A percentile compares a stretch with the other conserved stretches of the same genome.
These are phyloP conservation scores for Ormyrus thymus DNA, from an alignment of 2,888 invertebrate genomes.

Conservation along the genomic window DNA sequence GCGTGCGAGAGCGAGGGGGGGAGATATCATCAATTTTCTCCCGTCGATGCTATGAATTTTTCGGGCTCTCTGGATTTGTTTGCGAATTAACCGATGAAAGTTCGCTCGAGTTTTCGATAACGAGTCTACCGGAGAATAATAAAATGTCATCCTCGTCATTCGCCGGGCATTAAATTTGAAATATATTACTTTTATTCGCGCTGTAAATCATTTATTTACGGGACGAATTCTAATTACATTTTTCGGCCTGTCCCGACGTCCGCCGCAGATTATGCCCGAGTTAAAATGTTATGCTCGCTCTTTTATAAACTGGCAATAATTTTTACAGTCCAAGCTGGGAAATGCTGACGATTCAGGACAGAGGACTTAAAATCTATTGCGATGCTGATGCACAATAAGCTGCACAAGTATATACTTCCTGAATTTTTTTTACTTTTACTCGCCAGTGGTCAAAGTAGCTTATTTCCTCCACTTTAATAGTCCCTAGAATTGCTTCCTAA, in stretches of 20 bases:
- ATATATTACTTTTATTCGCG: slow-evolving; percentile 14
- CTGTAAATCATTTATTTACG: slow-evolving; percentile 24
- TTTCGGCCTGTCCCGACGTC: background rate
- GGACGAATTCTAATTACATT: slow-evolving; percentile 19
- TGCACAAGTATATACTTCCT: no score
- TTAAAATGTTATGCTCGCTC: background rate
- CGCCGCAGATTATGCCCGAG: background rate
- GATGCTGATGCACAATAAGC: background rate
- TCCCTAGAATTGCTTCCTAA: background rate
- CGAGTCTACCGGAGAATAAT: slow-evolving; percentile 31
- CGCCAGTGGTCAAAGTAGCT: background rate
- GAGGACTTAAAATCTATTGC: no score
- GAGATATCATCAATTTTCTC: slow-evolving; percentile 18
- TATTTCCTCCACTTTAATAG: background rate
- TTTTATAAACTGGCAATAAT: no score
- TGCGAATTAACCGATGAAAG: slow-evolving; percentile 33
- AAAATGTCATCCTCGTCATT: slow-evolving; percentile 17
- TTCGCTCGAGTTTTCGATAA: slow-evolving; percentile 20
- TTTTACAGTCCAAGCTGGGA: no score
- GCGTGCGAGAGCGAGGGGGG: background rate
- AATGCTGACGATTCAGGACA: no score
- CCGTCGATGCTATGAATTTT: slow-evolving; percentile 16
- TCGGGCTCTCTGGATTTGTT: slow-evolving; percentile 12
- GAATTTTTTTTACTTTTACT: background rate
- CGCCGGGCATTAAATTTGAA: slow-evolving; percentile 1